These are phyloP conservation scores for Sabellastarte sp. DNA, from an alignment of 2,888 invertebrate genomes.

Conservation along the genomic window DNA sequence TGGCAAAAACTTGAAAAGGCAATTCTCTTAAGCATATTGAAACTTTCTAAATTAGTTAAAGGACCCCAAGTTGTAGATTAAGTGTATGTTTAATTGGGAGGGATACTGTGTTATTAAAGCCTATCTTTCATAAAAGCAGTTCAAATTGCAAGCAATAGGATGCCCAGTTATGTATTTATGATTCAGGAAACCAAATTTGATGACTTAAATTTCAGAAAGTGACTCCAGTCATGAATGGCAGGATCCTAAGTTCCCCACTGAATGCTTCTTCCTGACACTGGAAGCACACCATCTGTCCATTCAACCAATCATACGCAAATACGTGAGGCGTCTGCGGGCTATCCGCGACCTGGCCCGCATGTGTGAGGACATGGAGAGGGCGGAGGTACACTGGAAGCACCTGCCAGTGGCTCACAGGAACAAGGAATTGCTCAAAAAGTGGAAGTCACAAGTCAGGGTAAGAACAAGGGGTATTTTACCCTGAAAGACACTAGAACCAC, in stretches of 20 bases:
- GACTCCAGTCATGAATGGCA: conserved; percentile 63
- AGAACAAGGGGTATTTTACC: background rate
- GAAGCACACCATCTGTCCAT: conserved; percentile 91
- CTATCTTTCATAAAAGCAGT: too few relatives aligned
- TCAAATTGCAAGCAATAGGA: too few relatives aligned
- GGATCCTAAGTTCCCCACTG: conserved; percentile 88
- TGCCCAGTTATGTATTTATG: too few relatives aligned
- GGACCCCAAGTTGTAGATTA: too few relatives aligned
- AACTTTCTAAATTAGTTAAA: too few relatives aligned
- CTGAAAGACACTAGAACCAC: too few relatives aligned
- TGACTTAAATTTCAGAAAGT: too few relatives aligned
- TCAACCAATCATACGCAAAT: conserved; percentile 83
- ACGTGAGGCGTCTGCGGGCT: conserved; percentile 73
- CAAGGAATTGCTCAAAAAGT: conserved; percentile 78
- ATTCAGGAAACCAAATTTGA: too few relatives aligned
- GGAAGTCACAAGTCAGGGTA: conserved; percentile 72
- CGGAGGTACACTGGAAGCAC: conserved; percentile 62
- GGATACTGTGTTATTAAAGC: too few relatives aligned
- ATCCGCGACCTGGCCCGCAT: conserved; percentile 75
- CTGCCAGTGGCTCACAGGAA: conserved; percentile 65
- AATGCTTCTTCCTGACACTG: conserved; percentile 94
- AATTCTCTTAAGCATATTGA: too few relatives aligned
- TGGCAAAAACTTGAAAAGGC: too few relatives aligned
- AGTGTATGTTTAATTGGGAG: too few relatives aligned
- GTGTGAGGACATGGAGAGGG: conserved; percentile 60